phyloP scores from a whole-genome alignment of 30 jellyfish, hydroid and myxozoan species.

The Haliclystus octoradiatus region DNA sequence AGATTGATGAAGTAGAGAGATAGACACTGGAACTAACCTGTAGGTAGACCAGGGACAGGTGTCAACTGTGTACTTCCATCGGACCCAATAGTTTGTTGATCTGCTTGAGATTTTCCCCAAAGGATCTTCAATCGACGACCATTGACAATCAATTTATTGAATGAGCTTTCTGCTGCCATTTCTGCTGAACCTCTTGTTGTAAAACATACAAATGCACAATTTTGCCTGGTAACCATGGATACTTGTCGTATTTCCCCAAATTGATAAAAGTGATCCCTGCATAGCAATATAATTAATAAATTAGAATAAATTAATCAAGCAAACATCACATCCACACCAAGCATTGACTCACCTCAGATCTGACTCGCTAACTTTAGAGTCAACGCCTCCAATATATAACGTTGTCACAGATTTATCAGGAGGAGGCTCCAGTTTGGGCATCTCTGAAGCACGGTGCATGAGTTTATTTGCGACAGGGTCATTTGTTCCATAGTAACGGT shows the following conservation, averaged over 20 bases:
- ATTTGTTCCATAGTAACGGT: slow-evolving; percentile 82
- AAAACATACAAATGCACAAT: slow-evolving; percentile 86
- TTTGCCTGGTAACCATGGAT: slow-evolving; percentile 60
- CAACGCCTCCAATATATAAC: slow-evolving; percentile 86
- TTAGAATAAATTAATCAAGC: not conserved
- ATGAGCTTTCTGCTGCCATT: slow-evolving; percentile 84
- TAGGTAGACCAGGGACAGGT: slow-evolving; percentile 97
- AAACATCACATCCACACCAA: not conserved
- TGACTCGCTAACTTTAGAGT: slow-evolving; percentile 65
- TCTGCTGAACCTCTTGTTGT: slow-evolving; percentile 89
- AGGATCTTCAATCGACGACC: slow-evolving; percentile 68
- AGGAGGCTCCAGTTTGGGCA: slow-evolving; percentile 95
- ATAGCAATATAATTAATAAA: not conserved
- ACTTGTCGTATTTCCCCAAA: slow-evolving; percentile 84
- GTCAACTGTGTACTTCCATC: slow-evolving; percentile 47
- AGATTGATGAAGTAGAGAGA: not conserved
- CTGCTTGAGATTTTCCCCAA: slow-evolving; percentile 94
- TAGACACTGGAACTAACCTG: slow-evolving; percentile 31
- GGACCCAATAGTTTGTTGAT: slow-evolving; percentile 45
- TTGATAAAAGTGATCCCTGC: slow-evolving; percentile 79
- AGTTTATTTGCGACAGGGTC: slow-evolving; percentile 96
- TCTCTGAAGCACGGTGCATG: slow-evolving; percentile 64
- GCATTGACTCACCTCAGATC: slow-evolving; percentile 52
- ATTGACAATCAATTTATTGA: slow-evolving; percentile 68
- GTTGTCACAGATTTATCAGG: slow-evolving; percentile 75